These are phyloP conservation scores for Coptodon rendalli DNA, from an alignment of 2,113 vertebrate species.

Conservation along the genomic window DNA sequence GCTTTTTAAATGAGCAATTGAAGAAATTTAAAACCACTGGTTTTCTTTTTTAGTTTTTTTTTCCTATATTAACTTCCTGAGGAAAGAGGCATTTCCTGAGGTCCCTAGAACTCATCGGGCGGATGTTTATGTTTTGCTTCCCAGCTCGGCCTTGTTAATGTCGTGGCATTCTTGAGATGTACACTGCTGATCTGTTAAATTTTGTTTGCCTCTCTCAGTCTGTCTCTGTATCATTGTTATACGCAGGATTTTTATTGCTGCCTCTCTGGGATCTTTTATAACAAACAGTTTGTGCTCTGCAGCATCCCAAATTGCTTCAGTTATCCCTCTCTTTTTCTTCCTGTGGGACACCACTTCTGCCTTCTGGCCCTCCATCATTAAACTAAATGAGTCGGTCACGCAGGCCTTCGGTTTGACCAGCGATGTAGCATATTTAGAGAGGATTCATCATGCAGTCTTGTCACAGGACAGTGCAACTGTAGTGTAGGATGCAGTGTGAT, in stretches of 20 bases:
- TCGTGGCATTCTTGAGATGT: slow-evolving; percentile 22
- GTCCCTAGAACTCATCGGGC: slow-evolving; percentile 4
- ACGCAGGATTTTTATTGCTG: neutral
- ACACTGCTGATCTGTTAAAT: slow-evolving; percentile 29
- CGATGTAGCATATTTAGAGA: neutral
- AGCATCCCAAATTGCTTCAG: neutral
- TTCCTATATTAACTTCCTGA: slow-evolving; percentile 9
- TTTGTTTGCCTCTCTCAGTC: neutral
- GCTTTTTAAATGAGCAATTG: neutral
- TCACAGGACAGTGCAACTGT: neutral
- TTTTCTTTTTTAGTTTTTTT: neutral
- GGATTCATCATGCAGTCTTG: neutral
- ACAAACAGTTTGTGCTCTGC: slow-evolving; percentile 9
- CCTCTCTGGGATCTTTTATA: neutral
- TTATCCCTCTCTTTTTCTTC: neutral
- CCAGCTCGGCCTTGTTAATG: slow-evolving; percentile 18
- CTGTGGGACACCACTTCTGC: neutral
- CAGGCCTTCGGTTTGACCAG: neutral
- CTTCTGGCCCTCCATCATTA: neutral
- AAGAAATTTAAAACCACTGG: neutral
- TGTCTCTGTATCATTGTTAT: neutral
- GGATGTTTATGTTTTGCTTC: slow-evolving; percentile 64
- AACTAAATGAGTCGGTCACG: neutral
- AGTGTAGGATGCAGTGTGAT: neutral
- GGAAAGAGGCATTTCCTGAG: slow-evolving; percentile 56